Conservation (phyloP, 2,888 invertebrate species). For the Acleris holmiana region DNA sequence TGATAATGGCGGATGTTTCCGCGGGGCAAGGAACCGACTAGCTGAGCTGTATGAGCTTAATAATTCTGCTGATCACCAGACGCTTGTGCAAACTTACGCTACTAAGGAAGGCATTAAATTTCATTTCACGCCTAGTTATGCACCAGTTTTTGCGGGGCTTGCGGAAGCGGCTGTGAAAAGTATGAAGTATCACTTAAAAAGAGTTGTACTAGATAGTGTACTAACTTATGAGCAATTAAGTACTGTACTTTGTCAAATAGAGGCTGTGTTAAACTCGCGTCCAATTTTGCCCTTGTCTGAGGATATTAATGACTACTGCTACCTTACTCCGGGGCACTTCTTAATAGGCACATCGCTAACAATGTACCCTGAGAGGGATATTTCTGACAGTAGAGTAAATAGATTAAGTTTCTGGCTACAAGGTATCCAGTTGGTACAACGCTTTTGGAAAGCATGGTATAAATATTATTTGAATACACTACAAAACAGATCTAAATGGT, state of each 20-base stretch:
- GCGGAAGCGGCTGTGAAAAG: slow-evolving; percentile 2
- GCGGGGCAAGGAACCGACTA: not conserved
- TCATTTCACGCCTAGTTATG: slow-evolving; percentile 1
- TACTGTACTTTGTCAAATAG: slow-evolving; percentile 39
- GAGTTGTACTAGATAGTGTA: no score
- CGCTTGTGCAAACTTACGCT: slow-evolving; percentile 18
- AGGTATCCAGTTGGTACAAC: slow-evolving; percentile 15
- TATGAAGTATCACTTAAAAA: not conserved
- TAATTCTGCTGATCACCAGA: slow-evolving; percentile 23
- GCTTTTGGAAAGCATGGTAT: slow-evolving; percentile 35
- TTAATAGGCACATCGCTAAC: slow-evolving; percentile 29
- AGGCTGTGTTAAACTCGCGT: slow-evolving; percentile 38
- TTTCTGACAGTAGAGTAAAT: slow-evolving; percentile 17
- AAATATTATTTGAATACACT: slow-evolving; percentile 30
- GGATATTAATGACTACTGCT: slow-evolving; percentile 26
- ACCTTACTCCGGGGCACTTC: slow-evolving; percentile 38
- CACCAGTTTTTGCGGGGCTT: not conserved
- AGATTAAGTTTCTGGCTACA: slow-evolving; percentile 30
- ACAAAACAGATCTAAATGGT: slow-evolving; percentile 34
- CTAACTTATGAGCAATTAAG: slow-evolving; percentile 34
- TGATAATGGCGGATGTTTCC: not conserved
- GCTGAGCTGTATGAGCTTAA: slow-evolving; percentile 31
- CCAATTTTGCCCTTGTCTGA: slow-evolving; percentile 31
- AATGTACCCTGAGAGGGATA: slow-evolving; percentile 32
- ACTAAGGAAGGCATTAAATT: slow-evolving; percentile 1